Evolutionary conservation across 2,888 invertebrate genomes (phyloP), one percentile per base, ranked within the genome.

Genomic region (Argyresthia albistria): DNA sequence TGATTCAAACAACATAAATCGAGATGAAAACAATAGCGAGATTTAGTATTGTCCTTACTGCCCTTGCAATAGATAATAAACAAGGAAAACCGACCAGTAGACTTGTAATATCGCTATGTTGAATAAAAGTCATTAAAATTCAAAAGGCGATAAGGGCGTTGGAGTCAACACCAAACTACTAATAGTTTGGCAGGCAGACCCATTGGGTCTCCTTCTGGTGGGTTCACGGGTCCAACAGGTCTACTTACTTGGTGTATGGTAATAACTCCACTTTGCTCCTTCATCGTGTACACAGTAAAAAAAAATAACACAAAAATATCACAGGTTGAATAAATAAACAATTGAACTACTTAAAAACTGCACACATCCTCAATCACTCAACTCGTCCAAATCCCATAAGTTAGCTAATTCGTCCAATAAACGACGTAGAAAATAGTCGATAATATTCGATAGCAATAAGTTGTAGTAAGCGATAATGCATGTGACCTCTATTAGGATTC

Each of bases 241-340:
- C 10, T 11, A 55, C 53, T 50, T 35, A 55, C 55, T 47, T 55
- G 55, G 12, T 55, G 55, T 46, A 55, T 55, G 16, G 47, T 53
- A 45, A 55, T 53, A n/a, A 55, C 39, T 11, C 53, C 55, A 12
- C 10, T 46, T 43, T 55, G 55, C 42, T 53, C 45, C 11, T 51
- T 53, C 55, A 53, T 55, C 9, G 43, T n/a, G 14, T 11, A 42
- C 10, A 45, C 10, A 25, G 4, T 46, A 42, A 47, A 49, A 55
- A 39, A 59, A 57, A 57, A 55, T 53, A 58, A 61, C 59, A 50
- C 15, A 70, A 71, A 73, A 78, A 55, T 76, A 84, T 81, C 80
- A 83, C 83, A 84, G 80, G 45, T 80, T 78, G 77, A 73, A 83
- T 81, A 82, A 80, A 79, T 79, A 78, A 69, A 62, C 53, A 11